phyloP scores from a whole-genome alignment of 2,888 invertebrate species.

The Xiphydria camelus region DNA sequence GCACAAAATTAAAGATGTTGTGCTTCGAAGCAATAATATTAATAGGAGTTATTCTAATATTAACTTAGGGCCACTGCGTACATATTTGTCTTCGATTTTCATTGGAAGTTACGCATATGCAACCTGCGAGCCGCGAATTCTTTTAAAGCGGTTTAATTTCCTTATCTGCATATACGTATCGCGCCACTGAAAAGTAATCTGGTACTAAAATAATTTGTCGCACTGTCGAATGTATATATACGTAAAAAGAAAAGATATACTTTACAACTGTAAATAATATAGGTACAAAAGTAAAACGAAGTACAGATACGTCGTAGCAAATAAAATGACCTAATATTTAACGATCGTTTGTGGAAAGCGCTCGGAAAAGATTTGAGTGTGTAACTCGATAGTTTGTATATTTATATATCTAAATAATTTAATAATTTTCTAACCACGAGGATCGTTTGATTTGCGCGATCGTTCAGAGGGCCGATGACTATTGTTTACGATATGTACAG shows the following conservation, averaged over 20 bases:
- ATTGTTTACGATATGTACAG: constrained; percentile 47
- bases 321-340: constrained; percentile 21
- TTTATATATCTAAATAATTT: constrained; percentile 35
- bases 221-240: constrained; percentile 23
- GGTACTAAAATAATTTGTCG: not conserved
- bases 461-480: constrained; percentile 24
- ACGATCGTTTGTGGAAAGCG: too few relatives aligned
- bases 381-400: constrained; percentile 32
- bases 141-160: constrained; percentile 6
- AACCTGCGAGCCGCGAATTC: constrained; percentile 14
- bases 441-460: constrained; percentile 25
- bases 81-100: constrained; percentile 27
- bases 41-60: constrained; percentile 29
- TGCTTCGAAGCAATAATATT: constrained; percentile 38
- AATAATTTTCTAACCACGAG: constrained; percentile 26
- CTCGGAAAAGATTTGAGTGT: constrained; percentile 17
- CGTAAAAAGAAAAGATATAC: constrained; percentile 31
- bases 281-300: constrained; percentile 17
- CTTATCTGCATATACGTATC: constrained; percentile 25
- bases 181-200: constrained; percentile 20
- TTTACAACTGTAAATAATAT: constrained; percentile 42
- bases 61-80: constrained; percentile 26
- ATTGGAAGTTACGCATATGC: constrained; percentile 21
- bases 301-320: constrained; percentile 20
- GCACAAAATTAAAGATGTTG: constrained; percentile 15